phyloP scores from a whole-genome alignment of 2,797 vertebrate genomes.

The Esox masquinongy region DNA sequence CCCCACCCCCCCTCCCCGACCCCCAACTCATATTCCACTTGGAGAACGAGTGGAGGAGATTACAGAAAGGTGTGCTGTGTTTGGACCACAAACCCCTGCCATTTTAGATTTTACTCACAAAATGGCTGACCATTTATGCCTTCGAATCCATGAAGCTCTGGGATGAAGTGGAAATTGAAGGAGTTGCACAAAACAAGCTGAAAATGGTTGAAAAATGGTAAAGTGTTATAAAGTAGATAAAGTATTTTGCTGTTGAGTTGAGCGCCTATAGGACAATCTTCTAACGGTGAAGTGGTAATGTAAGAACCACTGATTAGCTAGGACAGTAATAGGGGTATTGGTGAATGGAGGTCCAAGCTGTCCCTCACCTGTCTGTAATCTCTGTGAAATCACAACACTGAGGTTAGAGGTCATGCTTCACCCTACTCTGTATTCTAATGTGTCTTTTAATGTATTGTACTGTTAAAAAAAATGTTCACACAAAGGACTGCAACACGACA shows the following conservation, averaged over 20 bases:
- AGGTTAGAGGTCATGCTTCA: conserved; percentile 52
- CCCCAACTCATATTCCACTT: conserved; percentile 51
- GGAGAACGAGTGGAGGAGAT: conserved; percentile 53
- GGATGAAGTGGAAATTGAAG: conserved; percentile 14
- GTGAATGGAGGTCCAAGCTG: conserved; percentile 51
- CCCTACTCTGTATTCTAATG: conserved; percentile 70
- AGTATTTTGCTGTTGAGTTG: conserved; percentile 8
- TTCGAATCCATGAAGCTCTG: conserved; percentile 54
- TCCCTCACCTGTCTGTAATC: conserved; percentile 68
- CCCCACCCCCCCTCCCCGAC: conserved; percentile 28
- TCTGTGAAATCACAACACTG: conserved; percentile 55
- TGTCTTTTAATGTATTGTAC: conserved; percentile 74
- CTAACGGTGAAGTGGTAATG: not conserved
- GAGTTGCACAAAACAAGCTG: conserved; percentile 15
- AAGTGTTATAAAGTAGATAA: conserved; percentile 51
- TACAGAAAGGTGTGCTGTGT: conserved; percentile 64
- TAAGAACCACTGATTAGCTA: not conserved
- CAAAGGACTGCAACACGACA: conserved; percentile 79
- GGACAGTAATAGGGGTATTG: conserved; percentile 2
- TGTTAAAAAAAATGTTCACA: conserved; percentile 72
- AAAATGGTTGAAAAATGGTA: conserved; percentile 2
- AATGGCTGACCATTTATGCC: conserved; percentile 37
- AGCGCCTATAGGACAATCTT: not conserved
- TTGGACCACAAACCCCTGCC: conserved; percentile 43
- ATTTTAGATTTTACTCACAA: conserved; percentile 22